Conservation (phyloP, 1,140 invertebrate species). For the Macrocentrus cingulum region DNA sequence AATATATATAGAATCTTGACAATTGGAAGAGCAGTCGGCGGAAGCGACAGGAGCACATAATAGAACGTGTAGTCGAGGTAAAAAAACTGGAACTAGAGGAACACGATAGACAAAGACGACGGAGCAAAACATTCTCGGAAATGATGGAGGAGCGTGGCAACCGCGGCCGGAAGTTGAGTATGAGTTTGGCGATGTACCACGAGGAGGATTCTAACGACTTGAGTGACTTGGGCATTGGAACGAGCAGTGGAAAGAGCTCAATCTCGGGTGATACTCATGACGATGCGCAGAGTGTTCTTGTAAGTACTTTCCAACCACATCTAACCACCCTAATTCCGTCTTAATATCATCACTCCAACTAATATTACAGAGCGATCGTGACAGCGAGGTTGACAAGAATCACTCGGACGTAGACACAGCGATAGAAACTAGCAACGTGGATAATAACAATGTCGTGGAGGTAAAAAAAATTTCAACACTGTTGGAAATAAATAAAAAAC, state of each 20-base stretch:
- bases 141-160: slow-evolving; percentile 85
- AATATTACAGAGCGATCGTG: slow-evolving; percentile 64
- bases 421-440: slow-evolving; percentile 47
- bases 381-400: slow-evolving; percentile 67
- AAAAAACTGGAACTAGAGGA: slow-evolving; percentile 81
- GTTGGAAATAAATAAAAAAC: slow-evolving; percentile 35
- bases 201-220: slow-evolving; percentile 82
- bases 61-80: slow-evolving; percentile 84
- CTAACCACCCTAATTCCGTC: no score
- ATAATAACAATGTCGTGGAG: slow-evolving; percentile 49
- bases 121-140: slow-evolving; percentile 91
- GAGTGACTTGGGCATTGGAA: slow-evolving; percentile 79
- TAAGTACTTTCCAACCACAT: slow-evolving; percentile 50
- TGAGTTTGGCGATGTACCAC: slow-evolving; percentile 68
- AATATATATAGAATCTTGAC: slow-evolving; percentile 86
- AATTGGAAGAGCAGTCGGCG: slow-evolving; percentile 90
- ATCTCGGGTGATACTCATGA: slow-evolving; percentile 73
- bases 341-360: no score
- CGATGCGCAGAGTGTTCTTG: slow-evolving; percentile 70
- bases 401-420: slow-evolving; percentile 65
- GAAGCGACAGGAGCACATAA: slow-evolving; percentile 87
- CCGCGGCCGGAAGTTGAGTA: slow-evolving; percentile 59
- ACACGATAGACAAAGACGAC: slow-evolving; percentile 68
- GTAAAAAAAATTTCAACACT: no score
- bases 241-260: slow-evolving; percentile 73